These are phyloP conservation scores for Drosophila lini DNA, from an alignment of 1,140 invertebrate species.

Conservation along the genomic window DNA sequence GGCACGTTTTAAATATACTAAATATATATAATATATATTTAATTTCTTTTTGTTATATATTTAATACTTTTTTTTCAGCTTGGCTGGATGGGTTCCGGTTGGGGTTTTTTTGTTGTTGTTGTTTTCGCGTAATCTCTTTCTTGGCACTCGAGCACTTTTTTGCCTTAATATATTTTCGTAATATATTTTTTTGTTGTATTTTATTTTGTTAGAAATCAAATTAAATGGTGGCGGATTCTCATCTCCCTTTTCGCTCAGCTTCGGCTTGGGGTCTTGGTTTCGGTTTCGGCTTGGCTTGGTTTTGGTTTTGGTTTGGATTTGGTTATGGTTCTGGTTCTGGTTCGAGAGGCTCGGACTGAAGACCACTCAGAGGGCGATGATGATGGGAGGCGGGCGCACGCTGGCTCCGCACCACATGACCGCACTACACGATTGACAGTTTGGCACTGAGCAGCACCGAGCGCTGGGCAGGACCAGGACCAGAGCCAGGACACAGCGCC, in stretches of 20 bases:
- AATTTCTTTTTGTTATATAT: not conserved
- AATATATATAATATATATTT: slow-evolving; percentile 5
- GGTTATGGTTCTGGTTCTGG: slow-evolving; percentile 28
- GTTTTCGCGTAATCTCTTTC: slow-evolving; percentile 10
- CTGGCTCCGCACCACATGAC: slow-evolving; percentile 74
- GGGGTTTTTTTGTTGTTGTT: not conserved
- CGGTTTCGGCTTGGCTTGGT: slow-evolving; percentile 5
- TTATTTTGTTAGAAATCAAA: slow-evolving; percentile 17
- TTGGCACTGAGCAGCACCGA: slow-evolving; percentile 65
- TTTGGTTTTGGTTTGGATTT: slow-evolving; percentile 7
- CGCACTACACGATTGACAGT: slow-evolving; percentile 81
- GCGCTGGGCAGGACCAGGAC: slow-evolving; percentile 23
- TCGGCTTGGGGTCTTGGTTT: slow-evolving; percentile 12
- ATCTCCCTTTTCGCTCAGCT: slow-evolving; percentile 4
- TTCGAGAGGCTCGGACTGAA: slow-evolving; percentile 40
- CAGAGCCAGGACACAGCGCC: slow-evolving; percentile 9
- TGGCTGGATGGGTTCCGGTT: slow-evolving; percentile 38
- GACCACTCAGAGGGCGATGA: slow-evolving; percentile 69
- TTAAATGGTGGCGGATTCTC: slow-evolving; percentile 9
- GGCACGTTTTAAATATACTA: slow-evolving; percentile 13
- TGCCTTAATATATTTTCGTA: slow-evolving; percentile 7
- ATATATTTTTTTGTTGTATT: slow-evolving; percentile 18
- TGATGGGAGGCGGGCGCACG: slow-evolving; percentile 58
- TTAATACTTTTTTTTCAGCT: slow-evolving; percentile 33
- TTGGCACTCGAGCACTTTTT: slow-evolving; percentile 37